Percentiles rank a stretch among this genome's conserved stretches.
phyloP scores from a whole-genome alignment of 2,113 vertebrate genomes.

The Coptodon bakossiorum region DNA sequence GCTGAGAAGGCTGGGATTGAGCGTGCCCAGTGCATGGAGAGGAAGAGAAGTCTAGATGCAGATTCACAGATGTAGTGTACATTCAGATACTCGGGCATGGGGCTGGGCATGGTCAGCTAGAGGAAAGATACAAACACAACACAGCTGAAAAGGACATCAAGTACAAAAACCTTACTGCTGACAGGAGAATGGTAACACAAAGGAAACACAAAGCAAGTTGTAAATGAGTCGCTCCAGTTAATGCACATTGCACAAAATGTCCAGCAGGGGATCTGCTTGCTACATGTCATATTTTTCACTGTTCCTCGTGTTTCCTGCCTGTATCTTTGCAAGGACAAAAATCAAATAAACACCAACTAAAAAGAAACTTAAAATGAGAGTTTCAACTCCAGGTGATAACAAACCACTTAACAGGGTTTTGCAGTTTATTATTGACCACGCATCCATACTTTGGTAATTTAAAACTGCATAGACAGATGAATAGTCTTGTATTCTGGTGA shows the following conservation, averaged over 20 bases:
- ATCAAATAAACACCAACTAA: neutral
- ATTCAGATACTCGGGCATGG: constrained; percentile 97
- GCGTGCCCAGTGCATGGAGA: constrained; percentile 99
- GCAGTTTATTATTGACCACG: neutral
- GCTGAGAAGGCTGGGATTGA: constrained; percentile 97
- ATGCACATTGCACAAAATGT: neutral
- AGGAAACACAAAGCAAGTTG: neutral
- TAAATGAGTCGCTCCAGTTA: neutral
- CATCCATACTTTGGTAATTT: neutral
- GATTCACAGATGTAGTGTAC: constrained; percentile 99
- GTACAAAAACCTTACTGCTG: neutral
- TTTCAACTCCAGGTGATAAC: neutral
- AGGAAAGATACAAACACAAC: constrained; percentile 9
- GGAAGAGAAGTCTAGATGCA: constrained; percentile 94
- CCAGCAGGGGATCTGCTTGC: neutral
- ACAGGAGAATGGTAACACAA: neutral
- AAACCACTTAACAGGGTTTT: neutral
- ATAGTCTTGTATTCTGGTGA: neutral
- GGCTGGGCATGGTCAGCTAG: constrained; percentile 96
- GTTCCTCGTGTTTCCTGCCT: neutral
- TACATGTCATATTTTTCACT: neutral
- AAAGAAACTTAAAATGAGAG: neutral
- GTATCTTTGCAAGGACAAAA: neutral
- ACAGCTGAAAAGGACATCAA: neutral
- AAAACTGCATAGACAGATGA: neutral